Evolutionary conservation across 2,113 vertebrate species (phyloP), one percentile per base, ranked within the genome.

Genomic region (Chascanopsetta lugubris): DNA sequence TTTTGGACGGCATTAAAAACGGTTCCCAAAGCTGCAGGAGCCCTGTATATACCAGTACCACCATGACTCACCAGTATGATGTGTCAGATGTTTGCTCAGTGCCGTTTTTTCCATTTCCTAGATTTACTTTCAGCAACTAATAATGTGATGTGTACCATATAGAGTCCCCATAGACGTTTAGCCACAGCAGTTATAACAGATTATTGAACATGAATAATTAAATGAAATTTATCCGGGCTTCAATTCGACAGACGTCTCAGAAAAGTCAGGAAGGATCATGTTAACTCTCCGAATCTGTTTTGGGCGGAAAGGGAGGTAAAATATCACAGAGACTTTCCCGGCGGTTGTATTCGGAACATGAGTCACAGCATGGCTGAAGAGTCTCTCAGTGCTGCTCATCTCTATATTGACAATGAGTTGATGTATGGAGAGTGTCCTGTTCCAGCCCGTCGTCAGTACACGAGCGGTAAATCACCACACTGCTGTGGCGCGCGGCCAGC

Each of bases 381-480:
- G 51, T 51, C 69, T 29, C 25, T 46, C 49, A 60, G 34, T 8
- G 24, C 62, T 25, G 67, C 63, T 46, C 59, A 58, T 53, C 47
- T 62, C 71, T 32, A 40, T 77, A 75, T 79, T 80, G 86, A 74
- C 75, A 83, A 85, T 88, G 82, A 84, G 72, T 55, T 72, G 87
- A 83, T 72, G 30, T 65, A 84, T 67, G 54, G 72, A 56, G 80
- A 49, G 80, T 74, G 83, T 91, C 79, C 60, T 60, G 69, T 11
- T 36, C 86, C 66, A 32, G 70, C 20, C 69, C 85, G 70, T 85
- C 80, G 88, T 86, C 87, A 69, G 46, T 26, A 47, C 72, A 53
- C 69, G 57, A 70, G 85, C 75, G 82, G 77, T 91, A 91, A 94
- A 91, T 92, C 90, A 72, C 87, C 25, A 78, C 58, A 67, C 75